Evolutionary conservation across 1,140 invertebrate species (phyloP), one percentile per base, ranked within the genome.

Genomic region (Chrysomallon squamiferum): DNA sequence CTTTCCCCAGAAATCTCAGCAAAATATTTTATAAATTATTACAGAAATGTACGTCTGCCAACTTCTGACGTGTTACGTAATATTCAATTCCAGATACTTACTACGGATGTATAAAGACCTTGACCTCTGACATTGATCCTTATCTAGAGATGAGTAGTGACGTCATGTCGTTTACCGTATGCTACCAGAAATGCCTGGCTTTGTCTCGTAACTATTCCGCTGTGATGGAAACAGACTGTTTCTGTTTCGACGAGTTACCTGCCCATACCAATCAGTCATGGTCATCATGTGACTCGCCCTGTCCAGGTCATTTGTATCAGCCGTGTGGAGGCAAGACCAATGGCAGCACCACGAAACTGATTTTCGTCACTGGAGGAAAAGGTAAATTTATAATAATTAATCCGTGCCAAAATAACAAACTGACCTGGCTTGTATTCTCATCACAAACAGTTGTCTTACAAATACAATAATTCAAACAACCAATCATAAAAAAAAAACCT

Each of bases 311-410:
- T 30, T 3, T 5, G 50, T 54, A 27, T 27, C 50, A 54, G 25
- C 50, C 50, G n/a, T 54, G 50, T 30, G 50, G 50, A 6, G 50
- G 50, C 5, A 15, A 0, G 0, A 20, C 50, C 50, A 30, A 15
- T 27, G 22, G 25, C 29, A 15, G 13, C 22, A 30, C 22, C 2
- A 54, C n/a, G 50, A 54, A 25, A 30, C 13, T 54, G 13, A 27
- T 54, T 13, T 54, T 54, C 25, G 50, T 54, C 50, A 54, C 50
- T 13, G 50, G 50, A 54, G 50, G 50, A 54, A 15, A n/a, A n/a
- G n/a, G n/a, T n/a, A n/a, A n/a, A n/a, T n/a, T n/a, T n/a, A n/a
- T n/a, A n/a, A n/a, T n/a, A n/a, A n/a, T n/a, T n/a, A n/a, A n/a
- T n/a, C n/a, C n/a, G n/a, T n/a, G n/a, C n/a, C n/a, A n/a, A n/a